Conservation (phyloP, 2,888 invertebrate genomes). For the Clanis bilineata region DNA sequence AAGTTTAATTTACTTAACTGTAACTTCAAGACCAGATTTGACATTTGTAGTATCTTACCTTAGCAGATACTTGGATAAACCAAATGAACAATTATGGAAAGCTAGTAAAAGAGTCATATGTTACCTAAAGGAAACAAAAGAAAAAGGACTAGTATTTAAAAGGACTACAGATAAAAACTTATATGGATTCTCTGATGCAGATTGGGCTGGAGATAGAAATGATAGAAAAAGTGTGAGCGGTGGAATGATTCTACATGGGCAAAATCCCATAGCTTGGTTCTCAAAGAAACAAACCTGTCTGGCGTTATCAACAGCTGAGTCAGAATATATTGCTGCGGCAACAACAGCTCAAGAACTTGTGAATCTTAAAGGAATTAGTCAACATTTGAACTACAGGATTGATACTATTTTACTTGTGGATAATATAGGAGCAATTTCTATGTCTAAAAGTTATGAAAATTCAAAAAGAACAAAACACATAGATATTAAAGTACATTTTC, state of each 20-base stretch:
- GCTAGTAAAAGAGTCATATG: slow-evolving; percentile 9
- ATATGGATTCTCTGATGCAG: slow-evolving; percentile 19
- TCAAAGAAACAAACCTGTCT: not conserved
- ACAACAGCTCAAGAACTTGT: not conserved
- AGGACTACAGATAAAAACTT: slow-evolving; percentile 13
- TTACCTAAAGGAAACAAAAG: not conserved
- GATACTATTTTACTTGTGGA: not conserved
- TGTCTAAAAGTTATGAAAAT: slow-evolving; percentile 1
- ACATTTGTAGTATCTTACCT: slow-evolving; percentile 17
- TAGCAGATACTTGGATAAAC: slow-evolving; percentile 16
- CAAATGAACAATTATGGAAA: slow-evolving; percentile 10
- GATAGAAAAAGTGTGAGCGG: not conserved
- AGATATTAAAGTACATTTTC: too few species aligned
- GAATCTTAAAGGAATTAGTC: not conserved
- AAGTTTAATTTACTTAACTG: not conserved
- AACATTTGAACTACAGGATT: too few species aligned
- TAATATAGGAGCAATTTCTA: not conserved
- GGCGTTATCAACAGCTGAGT: not conserved
- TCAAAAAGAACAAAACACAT: not conserved
- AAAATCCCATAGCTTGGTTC: not conserved
- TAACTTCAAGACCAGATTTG: slow-evolving; percentile 12
- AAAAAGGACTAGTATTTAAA: slow-evolving; percentile 18
- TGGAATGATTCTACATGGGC: not conserved
- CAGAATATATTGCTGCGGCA: not conserved
- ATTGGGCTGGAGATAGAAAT: slow-evolving; percentile 19